phyloP scores from a whole-genome alignment of 2,797 vertebrate genomes.

The Ctenochaetus hawaiiensis region DNA sequence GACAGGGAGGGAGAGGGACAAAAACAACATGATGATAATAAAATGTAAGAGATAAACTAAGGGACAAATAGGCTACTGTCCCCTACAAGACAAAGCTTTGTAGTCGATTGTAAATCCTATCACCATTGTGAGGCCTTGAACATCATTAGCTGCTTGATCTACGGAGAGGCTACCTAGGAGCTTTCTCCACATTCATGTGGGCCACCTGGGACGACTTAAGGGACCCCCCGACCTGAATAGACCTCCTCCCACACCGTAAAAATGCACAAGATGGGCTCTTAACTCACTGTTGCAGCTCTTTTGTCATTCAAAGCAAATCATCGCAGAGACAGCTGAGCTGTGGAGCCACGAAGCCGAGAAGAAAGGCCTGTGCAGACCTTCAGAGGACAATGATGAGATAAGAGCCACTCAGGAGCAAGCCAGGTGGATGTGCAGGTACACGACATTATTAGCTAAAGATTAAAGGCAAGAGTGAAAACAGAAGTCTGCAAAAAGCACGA shows the following conservation, averaged over 20 bases:
- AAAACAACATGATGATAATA: conserved; percentile 72
- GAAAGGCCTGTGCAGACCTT: conserved; percentile 10
- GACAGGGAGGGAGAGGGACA: conserved; percentile 66
- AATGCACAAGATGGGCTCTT: conserved; percentile 72
- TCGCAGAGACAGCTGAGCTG: conserved; percentile 54
- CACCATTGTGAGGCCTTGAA: conserved; percentile 59
- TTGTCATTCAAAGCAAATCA: conserved; percentile 82
- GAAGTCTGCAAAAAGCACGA: background rate
- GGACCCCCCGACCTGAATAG: conserved; percentile 60
- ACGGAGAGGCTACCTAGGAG: conserved; percentile 48
- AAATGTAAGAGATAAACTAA: conserved; percentile 69
- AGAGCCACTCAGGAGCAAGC: conserved; percentile 5
- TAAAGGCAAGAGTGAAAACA: background rate
- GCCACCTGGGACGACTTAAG: conserved; percentile 75
- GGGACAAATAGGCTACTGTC: conserved; percentile 41
- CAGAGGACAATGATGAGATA: conserved; percentile 36
- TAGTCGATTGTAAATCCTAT: conserved; percentile 63
- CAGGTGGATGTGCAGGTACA: background rate
- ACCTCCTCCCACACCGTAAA: conserved; percentile 57
- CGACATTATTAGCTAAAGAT: conserved; percentile 10
- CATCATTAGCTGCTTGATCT: conserved; percentile 72
- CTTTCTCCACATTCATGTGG: conserved; percentile 52
- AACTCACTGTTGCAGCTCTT: conserved; percentile 66
- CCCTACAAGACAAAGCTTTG: conserved; percentile 67
- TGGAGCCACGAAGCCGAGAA: conserved; percentile 25